phyloP scores from a whole-genome alignment of 2,888 invertebrate species.

The Choreutis nemorana region DNA sequence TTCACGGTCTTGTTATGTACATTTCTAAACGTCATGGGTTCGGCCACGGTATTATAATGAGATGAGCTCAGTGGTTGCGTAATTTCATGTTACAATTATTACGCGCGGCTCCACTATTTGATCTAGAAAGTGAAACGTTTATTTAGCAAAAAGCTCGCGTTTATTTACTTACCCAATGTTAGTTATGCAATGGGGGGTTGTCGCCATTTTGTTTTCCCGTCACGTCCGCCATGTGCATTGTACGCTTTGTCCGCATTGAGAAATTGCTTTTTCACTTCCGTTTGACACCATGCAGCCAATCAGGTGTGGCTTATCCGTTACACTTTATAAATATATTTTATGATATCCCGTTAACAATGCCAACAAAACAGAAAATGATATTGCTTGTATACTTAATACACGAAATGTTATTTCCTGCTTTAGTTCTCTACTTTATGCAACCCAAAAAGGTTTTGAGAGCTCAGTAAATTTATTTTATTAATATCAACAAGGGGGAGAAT shows the following conservation, averaged over 20 bases:
- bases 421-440: no score
- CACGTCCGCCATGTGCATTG: constrained; percentile 24
- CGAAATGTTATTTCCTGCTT: no score
- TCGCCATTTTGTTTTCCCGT: constrained; percentile 24
- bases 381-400: no score
- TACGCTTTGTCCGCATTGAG: constrained; percentile 46
- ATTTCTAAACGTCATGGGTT: no score
- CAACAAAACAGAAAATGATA: no score
- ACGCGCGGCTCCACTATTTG: constrained; percentile 14
- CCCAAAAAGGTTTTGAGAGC: no score
- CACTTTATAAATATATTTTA: constrained; percentile 5
- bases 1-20: no score
- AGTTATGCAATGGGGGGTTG: constrained; percentile 57
- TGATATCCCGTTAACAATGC: no score
- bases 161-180: constrained; percentile 24
- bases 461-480: no score
- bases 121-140: constrained; percentile 47
- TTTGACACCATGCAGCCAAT: constrained; percentile 15
- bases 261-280: constrained; percentile 60
- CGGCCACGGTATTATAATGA: no score
- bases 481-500: no score
- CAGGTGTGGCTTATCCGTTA: constrained; percentile 4
- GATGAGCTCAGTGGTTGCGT: no score
- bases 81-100: constrained; percentile 15
- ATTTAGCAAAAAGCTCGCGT: constrained; percentile 44